phyloP scores from a whole-genome alignment of 2,888 invertebrate genomes.

The Diaphora mendica region DNA sequence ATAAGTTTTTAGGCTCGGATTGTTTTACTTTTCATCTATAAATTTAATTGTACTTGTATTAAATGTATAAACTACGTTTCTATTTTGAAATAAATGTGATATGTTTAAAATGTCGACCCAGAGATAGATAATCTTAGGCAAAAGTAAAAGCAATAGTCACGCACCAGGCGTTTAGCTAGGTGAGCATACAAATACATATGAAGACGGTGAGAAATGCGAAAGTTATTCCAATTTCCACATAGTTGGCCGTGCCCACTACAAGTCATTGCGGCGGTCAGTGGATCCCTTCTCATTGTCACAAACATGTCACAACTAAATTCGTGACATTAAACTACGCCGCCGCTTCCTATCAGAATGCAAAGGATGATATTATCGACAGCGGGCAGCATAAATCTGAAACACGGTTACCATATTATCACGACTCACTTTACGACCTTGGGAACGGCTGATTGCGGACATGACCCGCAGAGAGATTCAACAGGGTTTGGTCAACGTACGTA shows the following conservation, averaged over 20 bases:
- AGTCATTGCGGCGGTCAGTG: slow-evolving; percentile 46
- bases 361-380: slow-evolving; percentile 70
- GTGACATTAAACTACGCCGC: slow-evolving; percentile 56
- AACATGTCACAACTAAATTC: slow-evolving; percentile 61
- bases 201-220: slow-evolving; percentile 42
- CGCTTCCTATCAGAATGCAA: slow-evolving; percentile 68
- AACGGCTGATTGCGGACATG: slow-evolving; percentile 62
- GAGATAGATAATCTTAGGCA: slow-evolving; percentile 13
- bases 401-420: slow-evolving; percentile 71
- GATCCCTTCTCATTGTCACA: slow-evolving; percentile 58
- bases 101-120: neutral
- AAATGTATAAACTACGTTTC: slow-evolving; percentile 29
- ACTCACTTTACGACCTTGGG: slow-evolving; percentile 71
- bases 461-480: slow-evolving; percentile 53
- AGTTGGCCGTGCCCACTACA: slow-evolving; percentile 42
- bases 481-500: slow-evolving; percentile 60
- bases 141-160: slow-evolving; percentile 22
- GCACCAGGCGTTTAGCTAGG: slow-evolving; percentile 24
- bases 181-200: slow-evolving; percentile 39
- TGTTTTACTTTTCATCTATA: slow-evolving; percentile 34
- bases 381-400: slow-evolving; percentile 66
- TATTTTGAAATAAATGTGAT: neutral
- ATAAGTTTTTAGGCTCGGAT: slow-evolving; percentile 51
- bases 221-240: slow-evolving; percentile 54
- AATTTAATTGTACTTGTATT: slow-evolving; percentile 38